These are phyloP conservation scores for Channallabes apus DNA, from an alignment of 2,797 vertebrate species.

Conservation along the genomic window DNA sequence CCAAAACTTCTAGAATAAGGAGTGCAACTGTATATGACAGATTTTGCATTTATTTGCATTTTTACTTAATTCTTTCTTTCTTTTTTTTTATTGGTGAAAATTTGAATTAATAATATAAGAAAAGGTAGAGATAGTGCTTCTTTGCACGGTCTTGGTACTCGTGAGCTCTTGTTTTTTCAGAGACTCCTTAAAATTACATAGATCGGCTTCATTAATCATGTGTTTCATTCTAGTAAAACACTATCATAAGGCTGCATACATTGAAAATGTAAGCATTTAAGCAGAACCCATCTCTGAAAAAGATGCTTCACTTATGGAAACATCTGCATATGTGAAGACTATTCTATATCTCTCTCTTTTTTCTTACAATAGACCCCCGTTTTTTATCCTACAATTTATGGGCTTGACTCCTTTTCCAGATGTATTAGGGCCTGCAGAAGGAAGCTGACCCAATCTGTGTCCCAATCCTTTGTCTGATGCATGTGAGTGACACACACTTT, in stretches of 20 bases:
- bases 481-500: conserved; percentile 19
- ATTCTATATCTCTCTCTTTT: conserved; percentile 54
- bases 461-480: conserved; percentile 47
- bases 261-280: conserved; percentile 58
- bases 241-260: conserved; percentile 40
- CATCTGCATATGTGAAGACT: conserved; percentile 68
- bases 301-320: conserved; percentile 56
- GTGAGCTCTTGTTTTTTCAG: not conserved
- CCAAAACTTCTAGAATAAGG: not conserved
- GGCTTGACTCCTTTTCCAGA: conserved; percentile 69
- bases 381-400: conserved; percentile 65
- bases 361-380: conserved; percentile 50
- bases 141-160: not conserved
- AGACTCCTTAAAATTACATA: not conserved
- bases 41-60: not conserved
- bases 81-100: not conserved
- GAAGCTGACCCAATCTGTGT: conserved; percentile 52
- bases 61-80: not conserved
- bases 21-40: not conserved
- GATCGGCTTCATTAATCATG: conserved; percentile 8
- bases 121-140: not conserved
- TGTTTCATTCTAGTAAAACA: conserved; percentile 24
- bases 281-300: conserved; percentile 62
- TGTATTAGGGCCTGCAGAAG: conserved; percentile 58
- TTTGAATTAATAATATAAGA: not conserved